Conservation (phyloP, 2,797 vertebrate species). For the Potorous gilbertii region DNA sequence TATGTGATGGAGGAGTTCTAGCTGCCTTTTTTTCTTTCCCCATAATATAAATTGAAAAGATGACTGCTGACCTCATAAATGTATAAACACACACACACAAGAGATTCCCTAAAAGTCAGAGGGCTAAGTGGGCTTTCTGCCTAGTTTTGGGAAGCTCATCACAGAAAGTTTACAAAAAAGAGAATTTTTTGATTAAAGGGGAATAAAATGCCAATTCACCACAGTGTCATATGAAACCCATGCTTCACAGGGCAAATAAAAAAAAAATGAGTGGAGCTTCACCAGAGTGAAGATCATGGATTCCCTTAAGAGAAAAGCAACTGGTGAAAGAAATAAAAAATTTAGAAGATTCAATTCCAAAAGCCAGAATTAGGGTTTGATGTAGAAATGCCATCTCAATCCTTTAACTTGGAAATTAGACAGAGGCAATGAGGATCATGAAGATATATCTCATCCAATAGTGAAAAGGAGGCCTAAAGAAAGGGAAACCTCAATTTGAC, state of each 20-base stretch:
- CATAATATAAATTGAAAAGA: conserved; percentile 17
- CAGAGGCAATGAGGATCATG: neutral
- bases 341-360: neutral
- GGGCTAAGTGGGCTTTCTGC: neutral
- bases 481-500: neutral
- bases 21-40: neutral
- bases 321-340: conserved; percentile 7
- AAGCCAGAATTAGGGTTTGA: conserved; percentile 43
- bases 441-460: neutral
- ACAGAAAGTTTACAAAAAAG: neutral
- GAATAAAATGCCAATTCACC: neutral
- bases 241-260: neutral
- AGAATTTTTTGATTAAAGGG: neutral
- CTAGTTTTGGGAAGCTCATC: neutral
- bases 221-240: neutral
- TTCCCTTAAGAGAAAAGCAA: neutral
- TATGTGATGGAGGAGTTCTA: neutral
- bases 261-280: neutral
- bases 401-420: neutral
- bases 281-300: neutral
- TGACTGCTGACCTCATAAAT: neutral
- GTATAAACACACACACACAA: neutral
- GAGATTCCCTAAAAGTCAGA: neutral
- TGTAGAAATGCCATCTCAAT: neutral
- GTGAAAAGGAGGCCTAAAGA: neutral